A percentile compares a stretch with the other conserved stretches of the same genome.
Evolutionary conservation across 2,797 vertebrate species (phyloP).

Genomic region (Todus mexicanus): DNA sequence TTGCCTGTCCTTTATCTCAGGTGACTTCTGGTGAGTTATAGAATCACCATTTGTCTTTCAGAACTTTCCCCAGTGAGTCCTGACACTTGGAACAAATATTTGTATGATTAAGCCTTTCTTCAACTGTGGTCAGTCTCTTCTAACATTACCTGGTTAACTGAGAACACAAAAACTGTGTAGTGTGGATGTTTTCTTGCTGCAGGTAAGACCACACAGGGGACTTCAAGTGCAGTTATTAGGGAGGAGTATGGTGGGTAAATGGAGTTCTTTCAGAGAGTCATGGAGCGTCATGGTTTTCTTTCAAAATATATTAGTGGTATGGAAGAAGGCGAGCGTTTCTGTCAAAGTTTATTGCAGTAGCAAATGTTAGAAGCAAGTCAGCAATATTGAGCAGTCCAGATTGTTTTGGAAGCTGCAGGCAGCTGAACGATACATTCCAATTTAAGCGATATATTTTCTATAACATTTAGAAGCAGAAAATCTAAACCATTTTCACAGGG

Average conservation of each 20-base stretch:
- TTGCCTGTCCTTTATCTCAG: background rate
- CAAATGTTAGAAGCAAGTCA: background rate
- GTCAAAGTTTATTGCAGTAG: background rate
- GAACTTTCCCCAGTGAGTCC: background rate
- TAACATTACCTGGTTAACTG: background rate
- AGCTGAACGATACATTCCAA: background rate
- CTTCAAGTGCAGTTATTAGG: background rate
- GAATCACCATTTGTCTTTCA: background rate
- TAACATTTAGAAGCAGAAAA: background rate
- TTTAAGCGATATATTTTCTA: background rate
- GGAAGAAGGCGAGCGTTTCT: background rate
- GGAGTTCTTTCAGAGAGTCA: background rate
- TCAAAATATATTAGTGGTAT: background rate
- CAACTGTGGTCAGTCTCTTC: background rate
- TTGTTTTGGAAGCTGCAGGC: background rate
- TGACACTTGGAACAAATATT: background rate
- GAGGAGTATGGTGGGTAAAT: background rate
- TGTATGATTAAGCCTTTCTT: background rate
- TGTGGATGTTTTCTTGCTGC: background rate
- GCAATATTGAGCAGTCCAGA: background rate
- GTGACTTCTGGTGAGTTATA: background rate
- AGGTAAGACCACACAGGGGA: background rate
- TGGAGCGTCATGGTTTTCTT: background rate
- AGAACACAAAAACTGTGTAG: background rate
- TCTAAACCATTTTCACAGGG: background rate